A percentile compares a stretch with the other conserved stretches of the same genome.
phyloP scores from a whole-genome alignment of 1,140 invertebrate genomes.

The Eubasilissa regina region DNA sequence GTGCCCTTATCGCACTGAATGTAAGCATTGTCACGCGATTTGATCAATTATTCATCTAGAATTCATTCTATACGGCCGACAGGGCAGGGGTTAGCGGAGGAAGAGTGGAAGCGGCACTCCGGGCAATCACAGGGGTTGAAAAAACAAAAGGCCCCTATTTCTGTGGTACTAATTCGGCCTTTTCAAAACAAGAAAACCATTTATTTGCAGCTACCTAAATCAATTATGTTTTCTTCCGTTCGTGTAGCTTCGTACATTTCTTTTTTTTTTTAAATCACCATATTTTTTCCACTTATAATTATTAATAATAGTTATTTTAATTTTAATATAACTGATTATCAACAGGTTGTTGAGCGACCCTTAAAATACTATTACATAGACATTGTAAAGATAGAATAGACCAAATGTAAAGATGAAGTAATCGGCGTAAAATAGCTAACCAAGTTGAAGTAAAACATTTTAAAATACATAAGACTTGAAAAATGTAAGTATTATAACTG shows the following conservation, averaged over 20 bases:
- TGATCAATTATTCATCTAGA: constrained; percentile 49
- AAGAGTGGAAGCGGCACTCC: neutral
- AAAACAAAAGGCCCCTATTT: constrained; percentile 35
- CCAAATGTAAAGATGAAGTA: too few species aligned
- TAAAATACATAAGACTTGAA: too few species aligned
- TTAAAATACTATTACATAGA: too few species aligned
- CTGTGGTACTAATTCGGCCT: constrained; percentile 29
- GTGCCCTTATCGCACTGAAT: constrained; percentile 36
- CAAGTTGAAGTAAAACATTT: too few species aligned
- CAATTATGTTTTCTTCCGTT: constrained; percentile 29
- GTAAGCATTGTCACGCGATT: constrained; percentile 42
- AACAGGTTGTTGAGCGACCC: neutral
- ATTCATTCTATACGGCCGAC: constrained; percentile 16
- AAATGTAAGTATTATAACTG: too few species aligned
- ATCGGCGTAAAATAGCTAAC: too few species aligned
- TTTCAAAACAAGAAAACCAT: constrained; percentile 38
- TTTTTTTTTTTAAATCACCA: neutral
- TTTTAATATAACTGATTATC: neutral
- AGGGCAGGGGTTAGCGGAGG: neutral
- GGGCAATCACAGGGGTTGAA: constrained; percentile 33
- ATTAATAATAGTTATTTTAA: neutral
- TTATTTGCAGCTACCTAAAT: constrained; percentile 23
- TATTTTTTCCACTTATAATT: too few species aligned
- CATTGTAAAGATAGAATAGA: too few species aligned
- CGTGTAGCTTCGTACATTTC: neutral